Evolutionary conservation across 2,797 vertebrate species (phyloP).

Genomic region (Scomberomorus guttatus): DNA sequence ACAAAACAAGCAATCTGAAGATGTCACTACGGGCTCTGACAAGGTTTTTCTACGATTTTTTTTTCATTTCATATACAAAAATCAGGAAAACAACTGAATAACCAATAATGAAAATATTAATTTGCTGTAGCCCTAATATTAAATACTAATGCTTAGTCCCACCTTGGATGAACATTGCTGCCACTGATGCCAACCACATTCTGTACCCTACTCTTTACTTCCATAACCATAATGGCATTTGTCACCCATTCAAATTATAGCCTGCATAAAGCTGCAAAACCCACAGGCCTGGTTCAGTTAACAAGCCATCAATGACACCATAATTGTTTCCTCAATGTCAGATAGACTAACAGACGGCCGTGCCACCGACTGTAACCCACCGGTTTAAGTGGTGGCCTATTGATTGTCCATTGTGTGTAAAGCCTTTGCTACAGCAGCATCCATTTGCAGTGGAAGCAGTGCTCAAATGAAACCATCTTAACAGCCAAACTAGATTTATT

Average conservation of each 20-base stretch:
- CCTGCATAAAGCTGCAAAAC: constrained; percentile 43
- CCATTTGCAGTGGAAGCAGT: constrained; percentile 11
- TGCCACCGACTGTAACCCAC: constrained; percentile 43
- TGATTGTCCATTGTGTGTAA: constrained; percentile 56
- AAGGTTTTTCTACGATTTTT: neutral
- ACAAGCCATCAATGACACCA: constrained; percentile 60
- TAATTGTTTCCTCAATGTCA: constrained; percentile 66
- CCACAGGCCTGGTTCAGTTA: constrained; percentile 29
- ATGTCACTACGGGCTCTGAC: neutral
- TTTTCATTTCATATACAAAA: neutral
- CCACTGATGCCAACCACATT: constrained; percentile 9
- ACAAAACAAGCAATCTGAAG: neutral
- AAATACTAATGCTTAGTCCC: neutral
- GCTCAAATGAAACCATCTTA: constrained; percentile 23
- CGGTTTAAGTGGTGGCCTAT: constrained; percentile 66
- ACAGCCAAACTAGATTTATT: constrained; percentile 23
- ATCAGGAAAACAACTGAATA: neutral
- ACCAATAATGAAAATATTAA: neutral
- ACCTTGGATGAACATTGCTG: neutral
- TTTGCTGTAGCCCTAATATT: neutral
- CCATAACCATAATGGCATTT: constrained; percentile 25
- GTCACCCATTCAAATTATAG: constrained; percentile 39
- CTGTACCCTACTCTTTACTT: neutral
- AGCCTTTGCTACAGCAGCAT: constrained; percentile 36
- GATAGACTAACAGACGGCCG: constrained; percentile 33